Base-by-base conservation (phyloP, 2,113 vertebrate species). In the Balaeniceps rex region DNA sequence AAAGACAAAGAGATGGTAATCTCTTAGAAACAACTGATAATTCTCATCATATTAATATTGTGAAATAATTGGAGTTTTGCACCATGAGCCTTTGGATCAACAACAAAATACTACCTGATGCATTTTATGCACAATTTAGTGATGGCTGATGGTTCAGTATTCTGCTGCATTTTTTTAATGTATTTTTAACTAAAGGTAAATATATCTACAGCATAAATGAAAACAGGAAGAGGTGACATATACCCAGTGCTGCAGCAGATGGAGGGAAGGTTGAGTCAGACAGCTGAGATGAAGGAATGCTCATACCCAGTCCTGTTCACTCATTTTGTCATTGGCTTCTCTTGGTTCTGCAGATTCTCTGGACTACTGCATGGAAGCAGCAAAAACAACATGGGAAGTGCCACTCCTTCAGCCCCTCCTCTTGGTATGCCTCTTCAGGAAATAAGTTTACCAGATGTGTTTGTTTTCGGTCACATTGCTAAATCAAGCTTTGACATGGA, bases 331-430 rank as follows among this genome's bases (percentile, higher is more conserved):
- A 38, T 25, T 78, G 87, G 18, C 61, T 96, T 95, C 64, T 91
- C 83, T 71, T 84, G 90, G 19, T 77, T 91, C 81, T 71, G 29
- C 86, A 98, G 98, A 44, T 98, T 98, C 88, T 97, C 98, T 0
- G 96, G 83, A 69, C 68, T 98, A 26, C 58, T 98, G 33, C 97
- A 97, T 11, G 97, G 97, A 74, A 97, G 84, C 82, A 95, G 83
- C 83, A 97, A 82, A 65, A 96, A 83, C 77, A 61, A 88, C 49
- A 38, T 1, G 1, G 97, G 96, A 76, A 60, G 31, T 14, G 47
- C 33, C 64, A 88, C 55, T 69, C 96, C 94, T 52, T 91, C 96
- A 29, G 95, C 92, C 33, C 96, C 96, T 84, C 91, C 94, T 54
- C 57, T 94, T 33, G 97, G 98, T 98, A 95, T 54, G 95, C 33